A percentile compares a stretch with the other conserved stretches of the same genome.
Evolutionary conservation across 2,888 invertebrate genomes (phyloP).

Genomic region (Acleris cristana): DNA sequence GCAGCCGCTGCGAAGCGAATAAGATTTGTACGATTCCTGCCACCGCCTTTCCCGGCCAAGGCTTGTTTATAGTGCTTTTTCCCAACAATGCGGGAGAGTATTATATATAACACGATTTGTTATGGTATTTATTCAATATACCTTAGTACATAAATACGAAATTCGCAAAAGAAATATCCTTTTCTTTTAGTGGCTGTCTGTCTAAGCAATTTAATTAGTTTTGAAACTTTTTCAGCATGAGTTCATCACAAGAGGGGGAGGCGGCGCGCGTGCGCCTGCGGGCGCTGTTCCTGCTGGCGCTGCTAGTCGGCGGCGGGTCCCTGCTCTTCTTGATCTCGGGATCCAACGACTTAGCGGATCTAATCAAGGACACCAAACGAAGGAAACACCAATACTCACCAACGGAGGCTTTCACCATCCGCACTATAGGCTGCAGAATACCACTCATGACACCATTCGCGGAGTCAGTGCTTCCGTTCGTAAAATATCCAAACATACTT

Average conservation of each 20-base stretch:
- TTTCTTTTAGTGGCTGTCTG: too few species aligned
- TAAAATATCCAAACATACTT: slow-evolving; percentile 70
- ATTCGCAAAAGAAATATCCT: too few species aligned
- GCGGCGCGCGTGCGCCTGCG: not conserved
- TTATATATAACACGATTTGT: too few species aligned
- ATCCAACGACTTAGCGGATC: slow-evolving; percentile 26
- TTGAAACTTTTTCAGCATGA: slow-evolving; percentile 4
- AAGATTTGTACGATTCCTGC: too few species aligned
- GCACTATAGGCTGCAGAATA: slow-evolving; percentile 85
- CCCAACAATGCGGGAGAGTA: too few species aligned
- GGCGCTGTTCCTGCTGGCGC: slow-evolving; percentile 5
- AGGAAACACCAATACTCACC: not conserved
- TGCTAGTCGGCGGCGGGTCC: not conserved
- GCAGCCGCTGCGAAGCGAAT: too few species aligned
- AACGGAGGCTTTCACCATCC: slow-evolving; percentile 56
- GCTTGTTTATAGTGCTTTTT: too few species aligned
- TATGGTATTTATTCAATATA: too few species aligned
- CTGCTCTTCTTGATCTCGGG: slow-evolving; percentile 2
- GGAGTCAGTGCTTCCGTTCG: slow-evolving; percentile 74
- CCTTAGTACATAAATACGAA: too few species aligned
- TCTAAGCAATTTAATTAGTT: too few species aligned
- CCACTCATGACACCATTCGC: slow-evolving; percentile 83
- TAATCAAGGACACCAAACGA: slow-evolving; percentile 44
- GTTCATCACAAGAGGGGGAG: not conserved
- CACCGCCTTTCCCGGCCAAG: too few species aligned